These are phyloP conservation scores for Hyperoplus lanceolatus DNA, from an alignment of 2,797 vertebrate species.

Conservation along the genomic window DNA sequence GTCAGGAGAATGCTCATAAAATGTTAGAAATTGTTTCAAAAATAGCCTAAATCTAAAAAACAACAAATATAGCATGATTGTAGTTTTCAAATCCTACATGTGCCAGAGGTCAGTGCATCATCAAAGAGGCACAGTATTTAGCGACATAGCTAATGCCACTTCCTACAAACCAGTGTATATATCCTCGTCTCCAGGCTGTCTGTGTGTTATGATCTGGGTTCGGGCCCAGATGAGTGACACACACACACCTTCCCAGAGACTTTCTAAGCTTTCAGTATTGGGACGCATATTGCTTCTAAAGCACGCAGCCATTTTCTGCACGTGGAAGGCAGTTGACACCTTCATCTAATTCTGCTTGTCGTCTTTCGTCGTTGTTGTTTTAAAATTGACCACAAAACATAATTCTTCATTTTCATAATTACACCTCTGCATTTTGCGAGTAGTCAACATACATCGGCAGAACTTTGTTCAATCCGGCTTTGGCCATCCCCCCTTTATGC, in stretches of 20 bases:
- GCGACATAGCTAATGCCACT: conserved; percentile 74
- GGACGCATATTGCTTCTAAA: conserved; percentile 47
- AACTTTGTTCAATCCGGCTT: conserved; percentile 44
- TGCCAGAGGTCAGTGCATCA: conserved; percentile 85
- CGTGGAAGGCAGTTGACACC: conserved; percentile 18
- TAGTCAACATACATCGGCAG: conserved; percentile 49
- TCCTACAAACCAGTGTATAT: conserved; percentile 84
- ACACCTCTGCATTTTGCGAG: conserved; percentile 42
- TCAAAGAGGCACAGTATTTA: conserved; percentile 62
- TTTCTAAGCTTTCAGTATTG: conserved; percentile 68
- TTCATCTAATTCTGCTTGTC: conserved; percentile 36
- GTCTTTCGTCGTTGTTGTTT: neutral
- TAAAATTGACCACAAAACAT: conserved; percentile 10
- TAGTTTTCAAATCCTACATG: conserved; percentile 71
- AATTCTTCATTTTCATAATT: conserved; percentile 33
- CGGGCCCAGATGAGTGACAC: conserved; percentile 52
- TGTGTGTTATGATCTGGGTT: conserved; percentile 51
- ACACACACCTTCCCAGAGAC: conserved; percentile 37
- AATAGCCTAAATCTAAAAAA: conserved; percentile 53
- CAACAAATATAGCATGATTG: conserved; percentile 54
- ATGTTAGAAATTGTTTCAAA: conserved; percentile 48
- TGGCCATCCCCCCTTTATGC: conserved; percentile 65
- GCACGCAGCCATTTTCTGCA: conserved; percentile 34
- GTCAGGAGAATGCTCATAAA: conserved; percentile 37
- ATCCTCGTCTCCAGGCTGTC: conserved; percentile 66